Evolutionary conservation across 2,113 vertebrate species (phyloP), one percentile per base, ranked within the genome.

Genomic region (Polypterus senegalus): DNA sequence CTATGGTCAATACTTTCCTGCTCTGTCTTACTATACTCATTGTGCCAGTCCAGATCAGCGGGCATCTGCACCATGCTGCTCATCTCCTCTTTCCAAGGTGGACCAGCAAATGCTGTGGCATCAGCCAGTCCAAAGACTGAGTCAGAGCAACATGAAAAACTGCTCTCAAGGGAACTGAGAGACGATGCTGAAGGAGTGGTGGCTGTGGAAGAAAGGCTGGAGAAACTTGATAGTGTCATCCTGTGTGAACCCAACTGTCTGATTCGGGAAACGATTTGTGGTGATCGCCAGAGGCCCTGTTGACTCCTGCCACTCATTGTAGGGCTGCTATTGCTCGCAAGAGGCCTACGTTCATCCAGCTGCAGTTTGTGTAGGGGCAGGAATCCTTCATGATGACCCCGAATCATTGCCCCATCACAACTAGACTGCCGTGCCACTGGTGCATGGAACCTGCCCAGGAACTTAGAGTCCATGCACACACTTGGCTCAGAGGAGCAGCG

Each of bases 121-220:
- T 82, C 80, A 49, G 62, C 69, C 43, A 77, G 80, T 52, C 75
- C 83, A n/a, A 83, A 69, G 59, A 76, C 75, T 27, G 78, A 78
- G 63, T 87, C 82, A 0, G 82, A 85, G 65, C 78, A 83, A 62
- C 79, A 83, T 10, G 84, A 88, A 63, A 88, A 77, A 4, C 81
- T 76, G 4, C 81, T 88, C 63, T 89, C 85, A 54, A 86, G 63
- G 63, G 84, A 87, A 68, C 86, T 89, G 53, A 87, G 69, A 1
- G 87, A 89, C 44, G 86, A 88, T 27, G 74, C 81, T 4, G 84
- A 84, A 0, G 78, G 81, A 3, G 84, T 83, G 8, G 85, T 84
- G 70, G 87, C 75, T 9, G 79, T 74, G 7, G 82, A 88, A 5
- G 85, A 88, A 62, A 88, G 71, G 67, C 84, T 87, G 54, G 86